These are phyloP conservation scores for Vicugna pacos DNA, from an alignment of 2,113 vertebrate genomes.

Conservation along the genomic window DNA sequence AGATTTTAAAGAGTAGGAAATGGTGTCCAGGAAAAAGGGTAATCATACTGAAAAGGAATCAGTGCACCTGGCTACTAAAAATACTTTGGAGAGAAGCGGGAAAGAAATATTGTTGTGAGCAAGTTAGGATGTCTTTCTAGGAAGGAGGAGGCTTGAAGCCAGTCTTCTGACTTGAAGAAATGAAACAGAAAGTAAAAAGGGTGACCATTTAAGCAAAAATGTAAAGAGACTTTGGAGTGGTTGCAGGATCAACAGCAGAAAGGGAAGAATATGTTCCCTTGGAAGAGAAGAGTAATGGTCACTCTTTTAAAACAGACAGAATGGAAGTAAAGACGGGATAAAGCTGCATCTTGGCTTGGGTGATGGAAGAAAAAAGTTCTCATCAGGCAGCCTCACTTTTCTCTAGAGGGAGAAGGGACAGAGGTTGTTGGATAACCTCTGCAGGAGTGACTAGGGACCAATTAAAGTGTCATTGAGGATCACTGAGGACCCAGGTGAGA, in stretches of 20 bases:
- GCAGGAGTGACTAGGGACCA: background rate
- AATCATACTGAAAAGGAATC: background rate
- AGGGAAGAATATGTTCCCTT: background rate
- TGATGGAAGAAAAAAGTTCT: background rate
- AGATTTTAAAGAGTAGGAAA: background rate
- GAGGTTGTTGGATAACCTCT: background rate
- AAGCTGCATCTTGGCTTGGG: background rate
- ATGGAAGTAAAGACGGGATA: background rate
- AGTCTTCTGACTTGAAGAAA: constrained; percentile 35
- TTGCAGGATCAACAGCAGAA: background rate
- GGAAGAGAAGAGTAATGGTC: background rate
- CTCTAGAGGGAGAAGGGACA: background rate
- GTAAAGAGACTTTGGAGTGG: background rate
- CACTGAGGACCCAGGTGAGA: background rate
- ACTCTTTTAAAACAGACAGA: background rate
- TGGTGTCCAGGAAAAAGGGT: background rate
- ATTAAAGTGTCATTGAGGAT: background rate
- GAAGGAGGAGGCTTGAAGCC: background rate
- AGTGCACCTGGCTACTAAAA: background rate
- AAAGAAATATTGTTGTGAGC: background rate
- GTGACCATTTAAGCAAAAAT: background rate
- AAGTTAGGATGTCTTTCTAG: background rate
- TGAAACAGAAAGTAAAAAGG: background rate
- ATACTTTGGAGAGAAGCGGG: background rate
- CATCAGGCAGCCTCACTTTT: background rate